Evolutionary conservation across 1,140 invertebrate species (phyloP), one percentile per base, ranked within the genome.

Genomic region (Panagrolaimus sp.): DNA sequence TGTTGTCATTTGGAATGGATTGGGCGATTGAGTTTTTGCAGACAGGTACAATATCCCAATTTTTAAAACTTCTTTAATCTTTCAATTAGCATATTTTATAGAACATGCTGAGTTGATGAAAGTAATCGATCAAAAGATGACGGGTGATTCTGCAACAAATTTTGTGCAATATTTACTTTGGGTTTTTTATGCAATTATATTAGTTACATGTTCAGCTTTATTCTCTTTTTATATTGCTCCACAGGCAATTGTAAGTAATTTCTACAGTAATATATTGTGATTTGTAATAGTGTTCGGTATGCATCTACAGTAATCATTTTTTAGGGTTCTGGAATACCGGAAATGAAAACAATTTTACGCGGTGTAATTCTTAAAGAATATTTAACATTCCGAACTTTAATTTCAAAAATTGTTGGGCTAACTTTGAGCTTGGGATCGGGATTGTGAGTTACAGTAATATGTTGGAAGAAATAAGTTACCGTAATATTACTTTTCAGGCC

Each of bases 341-440:
- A 98, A 86, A 98, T 98, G 94, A 98, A 97, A 86, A 98, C 94
- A 0, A 97, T 98, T 68, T 87, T 99, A 14, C 86, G 94, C 76
- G 95, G 95, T 66, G 94, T 98, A 0, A 90, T 94, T 21, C 85
- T 98, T 7, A 98, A 98, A 86, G 95, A 98, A 84, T 98, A 96
- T 84, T 87, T 98, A 63, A 96, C 95, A 45, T 94, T 96, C 78
- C 88, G 91, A 76, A 97, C 96, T 1, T 85, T 98, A 24, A 87
- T 98, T 44, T 92, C 94, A 17, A 98, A 99, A 88, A 88, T 95
- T 43, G 89, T 97, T 62, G 94, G 95, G 32, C 87, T 99, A 43
- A 96, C 93, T 45, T 91, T 94, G 32, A 94, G 95, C 0, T 85
- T 98, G 45, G 95, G 95, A 6, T 94, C 91, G 79, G 95, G 94